These are phyloP conservation scores for Poecilia velifera DNA, from an alignment of 2,797 vertebrate genomes.

Conservation along the genomic window DNA sequence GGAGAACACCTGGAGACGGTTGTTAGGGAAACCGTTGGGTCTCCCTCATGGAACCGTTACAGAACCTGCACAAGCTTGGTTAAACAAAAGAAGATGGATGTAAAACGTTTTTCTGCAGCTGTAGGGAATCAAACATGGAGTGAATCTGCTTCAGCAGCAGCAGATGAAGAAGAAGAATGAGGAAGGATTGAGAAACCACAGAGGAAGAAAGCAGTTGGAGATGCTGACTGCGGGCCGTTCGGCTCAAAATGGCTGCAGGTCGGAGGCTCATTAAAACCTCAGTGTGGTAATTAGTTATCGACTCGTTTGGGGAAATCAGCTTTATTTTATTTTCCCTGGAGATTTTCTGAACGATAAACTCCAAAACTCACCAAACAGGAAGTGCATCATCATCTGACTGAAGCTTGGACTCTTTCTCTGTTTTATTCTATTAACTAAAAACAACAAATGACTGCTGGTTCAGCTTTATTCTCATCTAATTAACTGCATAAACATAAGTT, in stretches of 20 bases:
- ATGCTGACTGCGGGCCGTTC: neutral
- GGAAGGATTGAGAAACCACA: neutral
- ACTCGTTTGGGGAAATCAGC: conserved; percentile 59
- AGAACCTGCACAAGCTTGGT: too few relatives aligned
- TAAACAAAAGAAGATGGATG: neutral
- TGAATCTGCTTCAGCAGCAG: conserved; percentile 23
- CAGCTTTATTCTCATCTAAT: neutral
- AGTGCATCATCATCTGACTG: neutral
- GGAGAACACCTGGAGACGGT: neutral
- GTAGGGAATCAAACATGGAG: conserved; percentile 21
- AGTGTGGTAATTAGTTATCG: conserved; percentile 70
- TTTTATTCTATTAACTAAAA: neutral
- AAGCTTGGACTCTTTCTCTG: neutral
- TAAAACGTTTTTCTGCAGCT: neutral
- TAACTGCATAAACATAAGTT: neutral
- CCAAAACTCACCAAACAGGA: neutral
- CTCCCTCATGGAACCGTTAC: neutral
- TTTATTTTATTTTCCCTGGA: conserved; percentile 37
- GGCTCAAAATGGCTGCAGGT: neutral
- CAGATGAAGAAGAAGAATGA: conserved; percentile 15
- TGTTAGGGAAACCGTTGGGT: neutral
- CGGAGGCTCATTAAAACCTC: conserved; percentile 72
- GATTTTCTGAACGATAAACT: conserved; percentile 25
- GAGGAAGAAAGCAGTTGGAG: conserved; percentile 19
- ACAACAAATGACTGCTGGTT: neutral